phyloP scores from a whole-genome alignment of 2,888 invertebrate genomes.

The Plebejus melissa region DNA sequence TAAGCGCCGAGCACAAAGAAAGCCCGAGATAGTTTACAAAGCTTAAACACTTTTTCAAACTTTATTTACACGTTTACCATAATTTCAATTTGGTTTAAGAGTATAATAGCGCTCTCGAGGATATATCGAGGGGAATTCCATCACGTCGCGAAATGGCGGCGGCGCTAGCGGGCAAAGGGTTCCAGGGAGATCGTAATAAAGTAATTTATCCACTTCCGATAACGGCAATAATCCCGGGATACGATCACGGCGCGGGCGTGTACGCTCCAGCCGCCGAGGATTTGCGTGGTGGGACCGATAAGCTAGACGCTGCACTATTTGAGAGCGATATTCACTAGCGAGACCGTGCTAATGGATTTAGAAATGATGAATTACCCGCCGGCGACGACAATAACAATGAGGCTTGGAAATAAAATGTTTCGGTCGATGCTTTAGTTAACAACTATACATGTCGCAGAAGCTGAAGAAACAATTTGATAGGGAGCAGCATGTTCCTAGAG shows the following conservation, averaged over 20 bases:
- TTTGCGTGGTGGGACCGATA: slow-evolving; percentile 44
- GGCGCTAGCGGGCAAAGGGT: slow-evolving; percentile 52
- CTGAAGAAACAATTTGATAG: background rate
- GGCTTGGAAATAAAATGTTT: background rate
- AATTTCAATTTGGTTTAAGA: slow-evolving; percentile 46
- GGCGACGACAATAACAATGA: background rate
- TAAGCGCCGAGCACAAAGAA: slow-evolving; percentile 5
- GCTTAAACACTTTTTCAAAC: slow-evolving; percentile 38
- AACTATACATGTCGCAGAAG: background rate
- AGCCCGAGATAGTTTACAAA: slow-evolving; percentile 22
- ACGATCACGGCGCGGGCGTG: slow-evolving; percentile 37
- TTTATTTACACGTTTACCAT: slow-evolving; percentile 47
- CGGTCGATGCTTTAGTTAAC: background rate
- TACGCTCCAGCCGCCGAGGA: slow-evolving; percentile 33
- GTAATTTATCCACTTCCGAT: slow-evolving; percentile 74
- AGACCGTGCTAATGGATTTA: slow-evolving; percentile 35
- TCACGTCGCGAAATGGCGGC: slow-evolving; percentile 58
- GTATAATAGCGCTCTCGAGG: slow-evolving; percentile 52
- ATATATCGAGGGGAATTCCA: slow-evolving; percentile 57
- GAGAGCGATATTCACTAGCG: slow-evolving; percentile 33
- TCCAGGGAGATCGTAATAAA: slow-evolving; percentile 64
- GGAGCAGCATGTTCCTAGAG: background rate
- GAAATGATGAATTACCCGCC: slow-evolving; percentile 33
- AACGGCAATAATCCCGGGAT: slow-evolving; percentile 65
- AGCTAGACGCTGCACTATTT: slow-evolving; percentile 31